These are phyloP conservation scores for Polia nebulosa DNA, from an alignment of 2,888 invertebrate species.

Conservation along the genomic window DNA sequence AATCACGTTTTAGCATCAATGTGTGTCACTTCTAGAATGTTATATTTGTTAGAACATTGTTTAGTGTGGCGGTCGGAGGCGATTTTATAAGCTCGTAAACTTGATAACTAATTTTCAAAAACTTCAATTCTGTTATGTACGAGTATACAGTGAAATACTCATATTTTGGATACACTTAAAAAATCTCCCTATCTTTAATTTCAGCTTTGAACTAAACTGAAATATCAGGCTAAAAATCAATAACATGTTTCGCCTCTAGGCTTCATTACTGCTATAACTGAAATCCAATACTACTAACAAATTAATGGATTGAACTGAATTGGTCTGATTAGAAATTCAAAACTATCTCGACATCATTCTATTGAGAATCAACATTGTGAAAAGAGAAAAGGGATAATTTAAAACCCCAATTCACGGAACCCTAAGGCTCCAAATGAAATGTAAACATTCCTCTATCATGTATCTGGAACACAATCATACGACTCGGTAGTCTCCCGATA, in stretches of 20 bases:
- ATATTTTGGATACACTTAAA: too few relatives aligned
- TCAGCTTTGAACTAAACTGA: neutral
- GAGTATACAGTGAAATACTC: too few relatives aligned
- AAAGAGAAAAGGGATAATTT: slow-evolving; percentile 4
- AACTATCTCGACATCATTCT: neutral
- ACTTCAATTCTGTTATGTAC: too few relatives aligned
- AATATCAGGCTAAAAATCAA: slow-evolving; percentile 9
- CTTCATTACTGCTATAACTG: slow-evolving; percentile 5
- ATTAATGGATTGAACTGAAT: slow-evolving; percentile 2
- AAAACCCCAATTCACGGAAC: slow-evolving; percentile 30
- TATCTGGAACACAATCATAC: slow-evolving; percentile 40
- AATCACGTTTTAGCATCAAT: slow-evolving; percentile 76
- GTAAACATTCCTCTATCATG: slow-evolving; percentile 28
- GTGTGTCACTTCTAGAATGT: slow-evolving; percentile 64
- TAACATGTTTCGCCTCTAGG: neutral
- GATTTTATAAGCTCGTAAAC: neutral
- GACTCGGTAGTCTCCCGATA: slow-evolving; percentile 29
- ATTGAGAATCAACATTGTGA: slow-evolving; percentile 9
- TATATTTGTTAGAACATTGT: slow-evolving; percentile 40
- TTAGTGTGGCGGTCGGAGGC: slow-evolving; percentile 7
- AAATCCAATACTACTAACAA: slow-evolving; percentile 21
- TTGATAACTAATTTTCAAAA: neutral
- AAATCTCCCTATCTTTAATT: neutral
- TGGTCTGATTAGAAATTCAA: slow-evolving; percentile 2
- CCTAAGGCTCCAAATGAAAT: slow-evolving; percentile 34